Conservation (phyloP, 1,140 invertebrate species). For the Drosophila baimaii region DNA sequence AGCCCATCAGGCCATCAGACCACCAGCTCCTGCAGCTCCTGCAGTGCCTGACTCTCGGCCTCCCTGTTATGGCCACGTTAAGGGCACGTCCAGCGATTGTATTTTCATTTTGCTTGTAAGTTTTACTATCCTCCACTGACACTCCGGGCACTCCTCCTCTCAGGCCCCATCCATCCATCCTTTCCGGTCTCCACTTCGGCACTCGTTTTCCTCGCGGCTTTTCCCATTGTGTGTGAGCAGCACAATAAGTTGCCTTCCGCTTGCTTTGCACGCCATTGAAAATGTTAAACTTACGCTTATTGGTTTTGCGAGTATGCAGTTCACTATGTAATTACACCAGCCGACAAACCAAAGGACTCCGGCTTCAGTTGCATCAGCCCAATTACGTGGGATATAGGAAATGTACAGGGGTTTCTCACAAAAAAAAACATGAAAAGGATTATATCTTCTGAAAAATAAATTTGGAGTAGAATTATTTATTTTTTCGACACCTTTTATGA, state of each 20-base stretch:
- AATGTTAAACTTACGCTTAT: constrained; percentile 64
- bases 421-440: too few species aligned
- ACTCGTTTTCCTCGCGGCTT: constrained; percentile 38
- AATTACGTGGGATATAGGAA: constrained; percentile 1
- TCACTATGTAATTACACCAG: constrained; percentile 55
- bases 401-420: background rate
- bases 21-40: background rate
- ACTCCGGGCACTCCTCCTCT: constrained; percentile 3
- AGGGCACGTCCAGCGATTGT: constrained; percentile 50
- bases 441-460: too few species aligned
- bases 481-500: background rate
- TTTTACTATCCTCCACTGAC: constrained; percentile 56
- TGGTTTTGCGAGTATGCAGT: constrained; percentile 54
- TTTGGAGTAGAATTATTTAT: background rate
- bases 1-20: constrained; percentile 1
- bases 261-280: constrained; percentile 43
- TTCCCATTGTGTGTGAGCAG: constrained; percentile 24
- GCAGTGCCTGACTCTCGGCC: constrained; percentile 1
- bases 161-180: constrained; percentile 3
- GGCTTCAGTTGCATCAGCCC: constrained; percentile 1
- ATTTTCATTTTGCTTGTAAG: constrained; percentile 62
- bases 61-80: constrained; percentile 45
- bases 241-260: constrained; percentile 43
- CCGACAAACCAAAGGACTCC: constrained; percentile 10
- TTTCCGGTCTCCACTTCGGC: constrained; percentile 13